Percentiles rank a stretch among this genome's conserved stretches.
Conservation (phyloP, 2,888 invertebrate species). For the Elmis aenea region DNA sequence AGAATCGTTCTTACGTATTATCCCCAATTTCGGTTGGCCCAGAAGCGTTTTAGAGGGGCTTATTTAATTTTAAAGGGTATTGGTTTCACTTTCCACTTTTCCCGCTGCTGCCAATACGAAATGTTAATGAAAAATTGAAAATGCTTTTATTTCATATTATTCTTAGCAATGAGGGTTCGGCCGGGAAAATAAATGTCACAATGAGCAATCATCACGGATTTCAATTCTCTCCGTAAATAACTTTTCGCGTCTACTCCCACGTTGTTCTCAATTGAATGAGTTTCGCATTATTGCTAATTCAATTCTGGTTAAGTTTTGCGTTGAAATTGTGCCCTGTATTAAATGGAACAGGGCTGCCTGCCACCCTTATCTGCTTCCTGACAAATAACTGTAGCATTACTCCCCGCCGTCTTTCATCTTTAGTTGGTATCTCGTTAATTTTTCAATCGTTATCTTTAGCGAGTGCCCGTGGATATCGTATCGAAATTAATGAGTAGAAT, state of each 20-base stretch:
- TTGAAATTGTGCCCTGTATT: slow-evolving; percentile 19
- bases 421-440: slow-evolving; percentile 24
- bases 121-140: too few relatives aligned
- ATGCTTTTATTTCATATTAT: too few relatives aligned
- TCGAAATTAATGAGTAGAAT: too few relatives aligned
- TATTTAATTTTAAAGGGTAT: too few relatives aligned
- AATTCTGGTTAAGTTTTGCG: slow-evolving; percentile 22
- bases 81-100: too few relatives aligned
- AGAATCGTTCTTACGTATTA: too few relatives aligned
- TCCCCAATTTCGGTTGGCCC: too few relatives aligned
- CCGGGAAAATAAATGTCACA: slow-evolving; percentile 18
- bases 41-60: too few relatives aligned
- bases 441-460: slow-evolving; percentile 25
- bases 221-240: slow-evolving; percentile 22
- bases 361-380: slow-evolving; percentile 25
- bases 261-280: slow-evolving; percentile 19
- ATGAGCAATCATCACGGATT: slow-evolving; percentile 21
- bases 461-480: too few relatives aligned
- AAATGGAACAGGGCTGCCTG: slow-evolving; percentile 13
- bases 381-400: slow-evolving; percentile 27
- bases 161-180: too few relatives aligned
- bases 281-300: slow-evolving; percentile 24
- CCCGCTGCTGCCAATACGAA: too few relatives aligned
- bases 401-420: slow-evolving; percentile 25
- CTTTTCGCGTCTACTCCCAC: slow-evolving; percentile 17